These are phyloP conservation scores for Anoplopoma fimbria DNA, from an alignment of 2,113 vertebrate species.

Conservation along the genomic window DNA sequence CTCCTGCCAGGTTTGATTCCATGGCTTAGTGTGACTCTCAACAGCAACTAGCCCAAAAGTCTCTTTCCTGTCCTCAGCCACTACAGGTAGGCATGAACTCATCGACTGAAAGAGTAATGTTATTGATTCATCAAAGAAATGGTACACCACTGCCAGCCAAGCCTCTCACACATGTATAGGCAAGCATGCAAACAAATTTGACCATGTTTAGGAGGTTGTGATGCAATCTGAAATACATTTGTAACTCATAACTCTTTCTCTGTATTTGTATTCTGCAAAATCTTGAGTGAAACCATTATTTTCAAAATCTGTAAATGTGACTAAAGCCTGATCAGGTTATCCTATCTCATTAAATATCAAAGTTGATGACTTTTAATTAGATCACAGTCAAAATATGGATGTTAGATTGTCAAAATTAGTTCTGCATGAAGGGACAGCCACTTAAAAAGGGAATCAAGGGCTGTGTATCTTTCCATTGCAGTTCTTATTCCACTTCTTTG, in stretches of 20 bases:
- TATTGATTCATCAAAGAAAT: not conserved
- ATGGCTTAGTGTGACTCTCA: slow-evolving; percentile 58
- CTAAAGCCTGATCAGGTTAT: not conserved
- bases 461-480: not conserved
- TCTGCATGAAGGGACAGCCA: not conserved
- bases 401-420: too few species aligned
- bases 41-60: slow-evolving; percentile 7
- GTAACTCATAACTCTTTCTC: not conserved
- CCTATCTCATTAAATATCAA: not conserved
- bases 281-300: not conserved
- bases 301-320: not conserved
- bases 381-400: not conserved
- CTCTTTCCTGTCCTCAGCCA: slow-evolving; percentile 39
- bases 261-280: not conserved
- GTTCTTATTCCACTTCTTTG: not conserved
- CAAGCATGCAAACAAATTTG: not conserved
- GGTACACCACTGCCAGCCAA: not conserved
- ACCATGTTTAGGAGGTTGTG: not conserved
- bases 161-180: not conserved
- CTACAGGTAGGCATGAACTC: slow-evolving; percentile 41
- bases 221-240: not conserved
- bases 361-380: not conserved
- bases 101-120: not conserved
- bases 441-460: not conserved
- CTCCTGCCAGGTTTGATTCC: slow-evolving; percentile 38